These are phyloP conservation scores for Falco novaeseelandiae DNA, from an alignment of 2,797 vertebrate genomes.

Conservation along the genomic window DNA sequence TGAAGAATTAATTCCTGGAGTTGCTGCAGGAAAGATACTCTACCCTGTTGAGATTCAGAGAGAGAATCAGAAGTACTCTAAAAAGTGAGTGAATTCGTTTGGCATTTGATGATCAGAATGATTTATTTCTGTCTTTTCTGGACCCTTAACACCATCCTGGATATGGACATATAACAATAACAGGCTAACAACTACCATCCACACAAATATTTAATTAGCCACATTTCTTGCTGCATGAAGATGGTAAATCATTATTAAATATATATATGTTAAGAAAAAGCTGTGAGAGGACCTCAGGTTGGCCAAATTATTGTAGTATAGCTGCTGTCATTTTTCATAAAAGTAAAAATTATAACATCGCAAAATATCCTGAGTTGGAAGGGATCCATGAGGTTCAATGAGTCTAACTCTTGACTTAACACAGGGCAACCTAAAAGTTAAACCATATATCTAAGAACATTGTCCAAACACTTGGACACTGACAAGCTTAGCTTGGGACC, in stretches of 20 bases:
- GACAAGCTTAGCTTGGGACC: neutral
- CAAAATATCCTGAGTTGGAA: neutral
- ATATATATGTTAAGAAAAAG: neutral
- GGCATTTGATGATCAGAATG: neutral
- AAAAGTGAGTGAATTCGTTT: neutral
- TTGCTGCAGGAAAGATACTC: neutral
- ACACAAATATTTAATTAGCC: neutral
- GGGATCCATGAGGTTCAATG: accelerated
- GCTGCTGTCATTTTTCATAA: neutral
- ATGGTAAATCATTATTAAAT: neutral
- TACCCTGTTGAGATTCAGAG: neutral
- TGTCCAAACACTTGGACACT: neutral
- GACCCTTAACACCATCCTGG: neutral
- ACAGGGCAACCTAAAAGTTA: neutral
- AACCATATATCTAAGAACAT: neutral
- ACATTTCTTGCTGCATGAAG: neutral
- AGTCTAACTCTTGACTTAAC: neutral
- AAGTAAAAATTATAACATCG: neutral
- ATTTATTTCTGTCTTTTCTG: neutral
- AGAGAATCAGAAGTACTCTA: neutral
- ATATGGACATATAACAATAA: neutral
- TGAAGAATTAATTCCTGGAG: neutral
- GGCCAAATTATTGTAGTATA: neutral
- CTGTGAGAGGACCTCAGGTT: neutral
- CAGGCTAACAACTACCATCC: neutral